Evolutionary conservation across 2,797 vertebrate genomes (phyloP).

Genomic region (Macropus fuliginosus): DNA sequence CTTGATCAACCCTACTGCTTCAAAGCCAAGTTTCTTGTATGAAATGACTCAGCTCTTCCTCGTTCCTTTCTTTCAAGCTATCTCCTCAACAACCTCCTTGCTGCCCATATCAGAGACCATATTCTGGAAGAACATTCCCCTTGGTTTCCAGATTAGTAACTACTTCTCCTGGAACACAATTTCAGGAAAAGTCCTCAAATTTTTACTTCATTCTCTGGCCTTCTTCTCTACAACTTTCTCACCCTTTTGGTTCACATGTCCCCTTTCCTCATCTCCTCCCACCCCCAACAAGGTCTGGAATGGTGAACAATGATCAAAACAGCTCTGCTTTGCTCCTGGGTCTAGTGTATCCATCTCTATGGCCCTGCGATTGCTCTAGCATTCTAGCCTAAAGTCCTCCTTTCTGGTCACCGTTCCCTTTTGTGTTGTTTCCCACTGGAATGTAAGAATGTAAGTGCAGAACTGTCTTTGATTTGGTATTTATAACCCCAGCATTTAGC

Average conservation of each 20-base stretch:
- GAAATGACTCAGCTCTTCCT: background rate
- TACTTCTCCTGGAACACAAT: background rate
- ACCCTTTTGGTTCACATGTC: background rate
- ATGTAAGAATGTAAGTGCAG: background rate
- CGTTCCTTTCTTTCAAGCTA: background rate
- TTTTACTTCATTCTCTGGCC: background rate
- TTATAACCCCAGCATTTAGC: background rate
- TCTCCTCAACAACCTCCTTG: background rate
- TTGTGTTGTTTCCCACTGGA: background rate
- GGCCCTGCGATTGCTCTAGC: background rate
- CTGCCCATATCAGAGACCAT: background rate
- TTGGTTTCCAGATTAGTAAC: background rate
- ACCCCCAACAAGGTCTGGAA: background rate
- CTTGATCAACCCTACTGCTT: background rate
- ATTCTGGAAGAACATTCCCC: background rate
- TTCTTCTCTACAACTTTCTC: background rate
- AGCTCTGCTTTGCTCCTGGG: background rate
- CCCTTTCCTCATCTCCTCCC: background rate
- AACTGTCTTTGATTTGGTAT: background rate
- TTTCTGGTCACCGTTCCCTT: background rate
- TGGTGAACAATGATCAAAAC: background rate
- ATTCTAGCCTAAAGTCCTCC: background rate
- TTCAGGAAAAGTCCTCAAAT: background rate
- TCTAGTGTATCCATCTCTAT: background rate
- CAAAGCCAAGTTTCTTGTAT: background rate